A percentile compares a stretch with the other conserved stretches of the same genome.
These are phyloP conservation scores for Drosophila barbarae DNA, from an alignment of 2,888 invertebrate species.

Conservation along the genomic window DNA sequence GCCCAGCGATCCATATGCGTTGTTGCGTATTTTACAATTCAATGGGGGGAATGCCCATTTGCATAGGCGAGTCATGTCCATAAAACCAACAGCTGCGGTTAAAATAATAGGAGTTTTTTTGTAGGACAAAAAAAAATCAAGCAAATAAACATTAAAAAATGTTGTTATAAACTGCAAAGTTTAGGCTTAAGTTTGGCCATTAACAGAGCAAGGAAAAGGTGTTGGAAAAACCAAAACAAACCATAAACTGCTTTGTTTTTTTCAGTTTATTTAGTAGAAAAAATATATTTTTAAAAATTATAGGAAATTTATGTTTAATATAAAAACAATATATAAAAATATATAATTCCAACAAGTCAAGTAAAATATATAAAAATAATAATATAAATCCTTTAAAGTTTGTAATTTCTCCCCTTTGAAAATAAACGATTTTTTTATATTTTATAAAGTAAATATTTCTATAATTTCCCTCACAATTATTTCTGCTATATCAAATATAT, in stretches of 20 bases:
- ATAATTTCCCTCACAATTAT: neutral
- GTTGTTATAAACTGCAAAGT: neutral
- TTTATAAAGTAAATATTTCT: neutral
- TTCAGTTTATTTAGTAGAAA: neutral
- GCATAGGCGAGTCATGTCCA: slow-evolving; percentile 48
- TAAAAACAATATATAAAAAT: neutral
- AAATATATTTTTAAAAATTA: neutral
- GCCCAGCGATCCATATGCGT: slow-evolving; percentile 50
- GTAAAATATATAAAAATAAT: neutral
- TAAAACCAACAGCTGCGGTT: slow-evolving; percentile 24
- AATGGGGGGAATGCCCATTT: slow-evolving; percentile 56
- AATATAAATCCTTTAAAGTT: neutral
- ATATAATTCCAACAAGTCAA: neutral
- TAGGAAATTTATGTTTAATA: neutral
- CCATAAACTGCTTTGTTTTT: neutral
- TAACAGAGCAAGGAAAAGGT: neutral
- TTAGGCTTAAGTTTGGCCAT: neutral
- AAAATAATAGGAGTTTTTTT: neutral
- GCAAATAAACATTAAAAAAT: slow-evolving; percentile 28
- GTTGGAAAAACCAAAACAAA: neutral
- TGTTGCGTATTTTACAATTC: slow-evolving; percentile 67
- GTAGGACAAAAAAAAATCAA: neutral
- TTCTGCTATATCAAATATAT: neutral
- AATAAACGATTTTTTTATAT: neutral
- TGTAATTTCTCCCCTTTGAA: neutral